Evolutionary conservation across 35 echinoderm and acorn worm genomes (phyloP).

Genomic region (Ophioderma brevispina): DNA sequence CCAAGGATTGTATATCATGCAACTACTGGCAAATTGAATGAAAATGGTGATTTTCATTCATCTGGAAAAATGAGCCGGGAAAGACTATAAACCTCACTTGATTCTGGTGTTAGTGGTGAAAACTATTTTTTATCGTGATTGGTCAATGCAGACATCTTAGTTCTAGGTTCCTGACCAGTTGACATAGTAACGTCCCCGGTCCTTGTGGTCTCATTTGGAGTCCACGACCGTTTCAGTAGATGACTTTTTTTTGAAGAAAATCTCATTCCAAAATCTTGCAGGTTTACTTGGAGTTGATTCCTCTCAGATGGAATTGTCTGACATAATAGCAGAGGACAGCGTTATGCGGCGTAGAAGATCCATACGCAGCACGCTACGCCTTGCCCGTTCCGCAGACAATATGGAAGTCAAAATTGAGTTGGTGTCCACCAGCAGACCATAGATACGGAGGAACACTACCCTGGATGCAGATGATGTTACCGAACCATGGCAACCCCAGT

Average conservation of each 20-base stretch:
- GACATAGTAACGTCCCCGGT: conserved; percentile 82
- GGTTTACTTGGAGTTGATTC: conserved; percentile 53
- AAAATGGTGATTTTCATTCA: not conserved
- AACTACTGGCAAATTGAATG: too few species aligned
- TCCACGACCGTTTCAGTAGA: conserved; percentile 79
- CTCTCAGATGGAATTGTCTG: conserved; percentile 76
- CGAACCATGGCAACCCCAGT: too few species aligned
- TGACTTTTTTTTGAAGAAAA: conserved; percentile 97
- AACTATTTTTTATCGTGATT: conserved; percentile 82
- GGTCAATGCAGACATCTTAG: conserved; percentile 55
- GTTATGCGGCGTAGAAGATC: conserved; percentile 12
- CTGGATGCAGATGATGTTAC: too few species aligned
- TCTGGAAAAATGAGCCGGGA: not conserved
- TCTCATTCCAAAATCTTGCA: conserved; percentile 79
- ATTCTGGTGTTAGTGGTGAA: conserved; percentile 62
- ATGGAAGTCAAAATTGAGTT: too few species aligned
- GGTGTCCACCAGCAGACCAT: too few species aligned
- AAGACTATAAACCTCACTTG: conserved; percentile 31
- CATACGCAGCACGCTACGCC: too few species aligned
- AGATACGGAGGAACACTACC: too few species aligned
- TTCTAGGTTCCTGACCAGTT: conserved; percentile 43
- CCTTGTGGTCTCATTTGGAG: conserved; percentile 81
- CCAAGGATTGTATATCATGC: conserved; percentile 24
- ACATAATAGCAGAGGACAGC: conserved; percentile 78
- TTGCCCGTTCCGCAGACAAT: too few species aligned